Conservation (phyloP, 2,888 invertebrate species). For the Lasioglossum malachurum region DNA sequence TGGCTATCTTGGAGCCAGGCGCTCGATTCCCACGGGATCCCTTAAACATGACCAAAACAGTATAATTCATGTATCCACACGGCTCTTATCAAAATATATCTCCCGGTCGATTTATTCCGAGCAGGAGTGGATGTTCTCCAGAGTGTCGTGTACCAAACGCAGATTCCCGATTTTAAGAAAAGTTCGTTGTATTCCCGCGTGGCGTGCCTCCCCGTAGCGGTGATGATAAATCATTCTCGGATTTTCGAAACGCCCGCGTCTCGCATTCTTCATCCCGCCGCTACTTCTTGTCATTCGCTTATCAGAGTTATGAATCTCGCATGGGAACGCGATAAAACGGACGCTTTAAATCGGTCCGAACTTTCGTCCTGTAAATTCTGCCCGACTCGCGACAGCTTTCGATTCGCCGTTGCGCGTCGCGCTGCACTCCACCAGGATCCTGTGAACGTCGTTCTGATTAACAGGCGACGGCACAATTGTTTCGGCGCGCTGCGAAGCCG, state of each 20-base stretch:
- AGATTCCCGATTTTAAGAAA: constrained; percentile 62
- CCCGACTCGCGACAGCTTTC: constrained; percentile 29
- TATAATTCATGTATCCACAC: constrained; percentile 68
- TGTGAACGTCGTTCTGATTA: constrained; percentile 26
- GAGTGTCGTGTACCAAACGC: constrained; percentile 52
- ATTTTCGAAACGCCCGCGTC: constrained; percentile 39
- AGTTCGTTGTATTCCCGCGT: constrained; percentile 53
- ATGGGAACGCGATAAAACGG: constrained; percentile 34
- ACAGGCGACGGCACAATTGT: constrained; percentile 28
- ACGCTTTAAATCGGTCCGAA: constrained; percentile 42
- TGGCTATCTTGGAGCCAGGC: background rate
- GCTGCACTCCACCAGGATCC: background rate
- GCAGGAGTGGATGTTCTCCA: constrained; percentile 53
- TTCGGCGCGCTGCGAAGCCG: background rate
- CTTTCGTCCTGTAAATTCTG: constrained; percentile 43
- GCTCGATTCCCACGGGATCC: constrained; percentile 9
- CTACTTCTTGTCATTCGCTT: constrained; percentile 42
- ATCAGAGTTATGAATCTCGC: constrained; percentile 55
- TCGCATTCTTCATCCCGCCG: background rate
- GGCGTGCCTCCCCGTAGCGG: constrained; percentile 25
- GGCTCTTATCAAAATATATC: constrained; percentile 72
- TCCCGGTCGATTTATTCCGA: constrained; percentile 70
- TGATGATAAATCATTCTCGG: constrained; percentile 58
- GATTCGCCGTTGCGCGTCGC: background rate
- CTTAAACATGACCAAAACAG: constrained; percentile 25